Base-by-base conservation (phyloP, 2,113 vertebrate species). In the Delphinapterus leucas region DNA sequence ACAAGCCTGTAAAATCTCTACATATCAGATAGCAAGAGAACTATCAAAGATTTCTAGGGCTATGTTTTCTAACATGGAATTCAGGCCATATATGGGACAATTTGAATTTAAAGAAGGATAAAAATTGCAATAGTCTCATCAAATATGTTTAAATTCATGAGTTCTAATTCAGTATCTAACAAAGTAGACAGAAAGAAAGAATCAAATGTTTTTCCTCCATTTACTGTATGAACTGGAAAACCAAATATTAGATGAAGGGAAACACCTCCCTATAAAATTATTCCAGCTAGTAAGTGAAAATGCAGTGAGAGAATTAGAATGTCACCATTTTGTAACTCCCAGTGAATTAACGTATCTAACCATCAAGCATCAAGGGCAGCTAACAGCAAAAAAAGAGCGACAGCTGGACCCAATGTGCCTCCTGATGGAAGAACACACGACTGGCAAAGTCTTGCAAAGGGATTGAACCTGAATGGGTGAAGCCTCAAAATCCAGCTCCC, bases 21-120 rank as follows among this genome's bases (percentile, higher is more conserved):
- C 4, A 2, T 71, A 23, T 11, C 49, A 36, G 70, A 26, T 17
- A 65, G 71, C 77, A 76, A 96, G 49, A 60, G 53, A 80, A n/a
- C 70, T 26, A 4, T 25, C 44, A 12, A 44, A 63, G 86, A 68
- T 47, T 92, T 60, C 67, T 53, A 49, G 17, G 13, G 28, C 93
- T 87, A n/a, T 8, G 28, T 76, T 80, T 80, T 58, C 31, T 85
- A 44, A 70, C 81, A 76, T 15, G 21, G 41, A 47, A 67, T 83
- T 82, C 12, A 10, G 47, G 38, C 70, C 58, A 94, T 89, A 74
- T 63, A 41, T 47, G 47, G 55, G 81, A 73, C 10, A 80, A 68
- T 83, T 55, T 73, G 76, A 97, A 90, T 95, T 88, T 94, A 74
- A 95, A 71, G 38, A 93, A 82, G 73, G n/a, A 60, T 79, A n/a